A percentile compares a stretch with the other conserved stretches of the same genome.
phyloP scores from a whole-genome alignment of 2,888 invertebrate species.

The Ormyrus nitidulus region DNA sequence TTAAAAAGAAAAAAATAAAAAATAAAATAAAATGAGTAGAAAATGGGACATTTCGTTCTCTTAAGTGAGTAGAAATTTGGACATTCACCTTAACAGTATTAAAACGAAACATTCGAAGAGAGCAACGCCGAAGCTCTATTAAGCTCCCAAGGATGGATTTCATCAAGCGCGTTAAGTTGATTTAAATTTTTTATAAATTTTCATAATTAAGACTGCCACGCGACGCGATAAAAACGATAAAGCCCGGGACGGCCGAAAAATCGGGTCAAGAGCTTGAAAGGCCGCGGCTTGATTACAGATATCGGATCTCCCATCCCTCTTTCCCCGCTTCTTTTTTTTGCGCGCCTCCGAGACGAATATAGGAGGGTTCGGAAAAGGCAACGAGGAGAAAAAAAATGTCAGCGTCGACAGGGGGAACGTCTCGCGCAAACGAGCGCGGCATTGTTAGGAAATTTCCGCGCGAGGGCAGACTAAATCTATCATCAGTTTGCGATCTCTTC shows the following conservation, averaged over 20 bases:
- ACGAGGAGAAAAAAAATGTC: background rate
- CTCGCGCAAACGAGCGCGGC: no score
- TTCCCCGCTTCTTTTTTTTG: background rate
- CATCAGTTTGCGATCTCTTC: background rate
- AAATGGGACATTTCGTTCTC: no score
- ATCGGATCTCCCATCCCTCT: background rate
- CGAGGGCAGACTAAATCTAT: background rate
- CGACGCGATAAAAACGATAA: constrained; percentile 37
- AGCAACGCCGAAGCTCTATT: no score
- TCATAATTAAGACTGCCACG: constrained; percentile 33
- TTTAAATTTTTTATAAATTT: constrained; percentile 17
- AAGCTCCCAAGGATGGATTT: no score
- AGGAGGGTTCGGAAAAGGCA: background rate
- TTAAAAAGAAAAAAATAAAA: no score
- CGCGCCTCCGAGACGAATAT: no score
- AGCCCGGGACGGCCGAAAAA: constrained; percentile 17
- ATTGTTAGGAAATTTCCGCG: constrained; percentile 1
- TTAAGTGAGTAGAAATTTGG: no score
- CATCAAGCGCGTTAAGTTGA: background rate
- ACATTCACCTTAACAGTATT: no score
- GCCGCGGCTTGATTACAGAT: background rate
- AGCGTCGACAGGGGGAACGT: background rate
- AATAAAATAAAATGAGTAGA: no score
- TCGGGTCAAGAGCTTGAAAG: constrained; percentile 49
- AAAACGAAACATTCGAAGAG: no score